phyloP scores from a whole-genome alignment of 2,113 vertebrate genomes.

The Oncorhynchus nerka region DNA sequence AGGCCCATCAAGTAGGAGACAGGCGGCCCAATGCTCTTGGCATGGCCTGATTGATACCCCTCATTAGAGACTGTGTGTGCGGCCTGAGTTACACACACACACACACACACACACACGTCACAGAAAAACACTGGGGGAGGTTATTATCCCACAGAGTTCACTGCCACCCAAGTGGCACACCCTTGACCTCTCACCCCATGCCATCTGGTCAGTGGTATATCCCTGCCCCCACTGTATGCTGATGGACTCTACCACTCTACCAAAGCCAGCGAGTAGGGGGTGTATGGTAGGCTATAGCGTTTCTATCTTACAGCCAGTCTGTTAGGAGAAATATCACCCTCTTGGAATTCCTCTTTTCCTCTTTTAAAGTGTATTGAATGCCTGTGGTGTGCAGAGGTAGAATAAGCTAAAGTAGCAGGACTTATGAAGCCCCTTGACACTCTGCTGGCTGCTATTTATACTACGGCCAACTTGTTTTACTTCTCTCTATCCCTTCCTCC shows the following conservation, averaged over 20 bases:
- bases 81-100: too few relatives aligned
- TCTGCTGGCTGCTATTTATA: constrained; percentile 29
- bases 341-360: background rate
- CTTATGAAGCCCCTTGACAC: constrained; percentile 16
- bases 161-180: too few relatives aligned
- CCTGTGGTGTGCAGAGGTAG: constrained; percentile 13
- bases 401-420: constrained; percentile 4
- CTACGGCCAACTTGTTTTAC: constrained; percentile 5
- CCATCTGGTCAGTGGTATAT: too few relatives aligned
- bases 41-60: background rate
- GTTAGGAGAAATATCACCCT: background rate
- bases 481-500: background rate
- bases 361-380: background rate
- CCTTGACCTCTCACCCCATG: too few relatives aligned
- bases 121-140: too few relatives aligned
- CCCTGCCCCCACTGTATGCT: too few relatives aligned
- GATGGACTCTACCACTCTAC: too few relatives aligned
- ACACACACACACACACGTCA: too few relatives aligned
- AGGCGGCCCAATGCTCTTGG: background rate
- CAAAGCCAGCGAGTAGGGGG: too few relatives aligned
- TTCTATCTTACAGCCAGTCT: too few relatives aligned
- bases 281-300: too few relatives aligned
- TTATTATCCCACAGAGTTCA: too few relatives aligned
- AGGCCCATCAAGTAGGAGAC: background rate
- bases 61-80: background rate